phyloP scores from a whole-genome alignment of 1,140 invertebrate genomes.

The Zaprionus africanus region DNA sequence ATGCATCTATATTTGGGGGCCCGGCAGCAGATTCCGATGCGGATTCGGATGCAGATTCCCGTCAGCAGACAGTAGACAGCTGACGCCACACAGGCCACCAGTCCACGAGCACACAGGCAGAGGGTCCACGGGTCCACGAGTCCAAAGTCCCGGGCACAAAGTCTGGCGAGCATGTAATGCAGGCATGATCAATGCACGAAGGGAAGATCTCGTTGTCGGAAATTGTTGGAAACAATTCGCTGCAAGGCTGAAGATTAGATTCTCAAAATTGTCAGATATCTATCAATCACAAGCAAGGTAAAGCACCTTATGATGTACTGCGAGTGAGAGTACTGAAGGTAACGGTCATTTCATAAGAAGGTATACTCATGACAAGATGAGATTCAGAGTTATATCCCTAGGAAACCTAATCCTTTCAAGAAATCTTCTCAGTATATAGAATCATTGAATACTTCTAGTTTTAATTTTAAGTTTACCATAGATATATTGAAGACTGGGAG shows the following conservation, averaged over 20 bases:
- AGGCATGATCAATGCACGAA: slow-evolving; percentile 6
- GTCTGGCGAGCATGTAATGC: slow-evolving; percentile 30
- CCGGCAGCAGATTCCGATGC: slow-evolving; percentile 44
- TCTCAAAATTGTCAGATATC: slow-evolving; percentile 2
- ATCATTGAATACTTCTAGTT: too few species aligned
- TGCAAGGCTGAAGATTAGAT: neutral
- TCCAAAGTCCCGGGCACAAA: slow-evolving; percentile 43
- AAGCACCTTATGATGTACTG: neutral
- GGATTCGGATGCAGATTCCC: slow-evolving; percentile 26
- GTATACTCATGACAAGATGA: too few species aligned
- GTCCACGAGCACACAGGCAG: slow-evolving; percentile 21
- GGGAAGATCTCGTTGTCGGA: neutral
- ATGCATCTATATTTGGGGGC: slow-evolving; percentile 61
- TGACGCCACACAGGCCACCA: slow-evolving; percentile 37
- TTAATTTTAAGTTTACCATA: too few species aligned
- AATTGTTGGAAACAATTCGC: neutral
- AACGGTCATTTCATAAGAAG: too few species aligned
- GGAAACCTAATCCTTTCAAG: too few species aligned
- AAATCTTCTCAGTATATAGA: too few species aligned
- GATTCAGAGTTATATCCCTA: too few species aligned
- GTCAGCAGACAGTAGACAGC: slow-evolving; percentile 23
- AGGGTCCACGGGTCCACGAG: slow-evolving; percentile 20
- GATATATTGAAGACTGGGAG: too few species aligned
- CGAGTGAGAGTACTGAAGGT: neutral
- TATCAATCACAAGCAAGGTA: neutral